These are phyloP conservation scores for Saguinus imperator DNA, from an alignment of 2,113 vertebrate species.

Conservation along the genomic window DNA sequence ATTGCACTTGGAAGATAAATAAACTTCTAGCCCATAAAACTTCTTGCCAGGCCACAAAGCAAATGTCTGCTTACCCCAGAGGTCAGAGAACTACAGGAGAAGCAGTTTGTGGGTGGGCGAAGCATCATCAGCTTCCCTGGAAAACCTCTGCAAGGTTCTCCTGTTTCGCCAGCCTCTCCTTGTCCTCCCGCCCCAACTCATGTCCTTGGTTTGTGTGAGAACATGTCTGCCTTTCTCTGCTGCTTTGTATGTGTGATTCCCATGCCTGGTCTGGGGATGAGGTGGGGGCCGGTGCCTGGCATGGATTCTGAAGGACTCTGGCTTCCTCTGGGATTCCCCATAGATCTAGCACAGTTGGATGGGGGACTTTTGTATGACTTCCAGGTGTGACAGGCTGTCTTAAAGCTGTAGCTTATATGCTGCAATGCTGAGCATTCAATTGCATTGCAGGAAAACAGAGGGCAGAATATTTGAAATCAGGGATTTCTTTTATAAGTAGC, in stretches of 20 bases:
- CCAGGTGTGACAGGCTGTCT: background rate
- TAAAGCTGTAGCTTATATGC: background rate
- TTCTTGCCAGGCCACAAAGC: conserved; percentile 64
- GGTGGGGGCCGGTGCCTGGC: background rate
- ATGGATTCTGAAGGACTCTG: background rate
- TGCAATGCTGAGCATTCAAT: too few relatives aligned
- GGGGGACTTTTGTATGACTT: background rate
- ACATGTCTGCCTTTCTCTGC: background rate
- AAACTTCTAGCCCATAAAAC: conserved; percentile 63
- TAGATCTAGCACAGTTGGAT: background rate
- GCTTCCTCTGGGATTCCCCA: conserved; percentile 44
- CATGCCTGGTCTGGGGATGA: background rate
- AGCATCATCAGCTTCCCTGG: background rate
- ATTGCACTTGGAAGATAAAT: conserved; percentile 65
- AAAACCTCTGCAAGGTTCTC: background rate
- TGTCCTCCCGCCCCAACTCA: background rate
- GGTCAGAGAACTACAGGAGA: background rate
- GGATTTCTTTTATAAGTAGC: background rate
- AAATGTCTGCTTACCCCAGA: conserved; percentile 23
- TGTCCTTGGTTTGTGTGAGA: background rate
- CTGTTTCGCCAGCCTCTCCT: background rate
- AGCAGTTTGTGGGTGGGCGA: conserved; percentile 19
- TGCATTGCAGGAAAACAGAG: background rate
- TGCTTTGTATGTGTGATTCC: background rate
- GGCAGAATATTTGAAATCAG: background rate